A percentile compares a stretch with the other conserved stretches of the same genome.
These are phyloP conservation scores for Caiman crocodilus DNA, from an alignment of 2,797 vertebrate genomes.

Conservation along the genomic window DNA sequence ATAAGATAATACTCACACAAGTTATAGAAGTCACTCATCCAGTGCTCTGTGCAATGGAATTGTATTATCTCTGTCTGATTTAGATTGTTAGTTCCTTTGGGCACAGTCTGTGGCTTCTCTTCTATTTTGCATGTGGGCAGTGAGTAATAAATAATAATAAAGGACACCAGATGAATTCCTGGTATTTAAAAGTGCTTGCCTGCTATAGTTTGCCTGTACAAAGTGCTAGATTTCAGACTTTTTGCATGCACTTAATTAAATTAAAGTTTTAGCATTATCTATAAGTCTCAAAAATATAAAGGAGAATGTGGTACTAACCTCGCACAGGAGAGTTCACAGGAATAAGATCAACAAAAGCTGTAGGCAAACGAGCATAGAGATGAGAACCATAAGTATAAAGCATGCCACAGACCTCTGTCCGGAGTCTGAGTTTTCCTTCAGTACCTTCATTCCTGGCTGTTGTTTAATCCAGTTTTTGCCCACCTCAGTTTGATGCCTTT, in stretches of 20 bases:
- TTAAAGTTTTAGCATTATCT: neutral
- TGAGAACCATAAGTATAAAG: neutral
- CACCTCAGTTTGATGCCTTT: neutral
- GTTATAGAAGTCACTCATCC: neutral
- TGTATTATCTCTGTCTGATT: neutral
- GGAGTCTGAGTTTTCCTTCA: neutral
- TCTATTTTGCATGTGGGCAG: neutral
- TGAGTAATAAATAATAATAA: neutral
- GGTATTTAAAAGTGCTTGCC: neutral
- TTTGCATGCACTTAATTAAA: neutral
- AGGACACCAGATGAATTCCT: neutral
- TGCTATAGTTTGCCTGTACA: neutral
- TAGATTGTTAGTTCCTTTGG: neutral
- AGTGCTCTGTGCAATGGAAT: neutral
- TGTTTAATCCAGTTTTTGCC: neutral
- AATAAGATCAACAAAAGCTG: neutral
- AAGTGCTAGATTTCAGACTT: neutral
- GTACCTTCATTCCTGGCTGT: neutral
- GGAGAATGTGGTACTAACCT: neutral
- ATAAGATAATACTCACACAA: neutral
- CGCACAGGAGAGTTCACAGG: neutral
- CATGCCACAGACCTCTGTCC: neutral
- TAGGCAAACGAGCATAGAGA: neutral
- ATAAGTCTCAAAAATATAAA: neutral
- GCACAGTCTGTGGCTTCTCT: neutral